Base-by-base conservation (phyloP, 2,888 invertebrate species). In the Aethes cnicana region DNA sequence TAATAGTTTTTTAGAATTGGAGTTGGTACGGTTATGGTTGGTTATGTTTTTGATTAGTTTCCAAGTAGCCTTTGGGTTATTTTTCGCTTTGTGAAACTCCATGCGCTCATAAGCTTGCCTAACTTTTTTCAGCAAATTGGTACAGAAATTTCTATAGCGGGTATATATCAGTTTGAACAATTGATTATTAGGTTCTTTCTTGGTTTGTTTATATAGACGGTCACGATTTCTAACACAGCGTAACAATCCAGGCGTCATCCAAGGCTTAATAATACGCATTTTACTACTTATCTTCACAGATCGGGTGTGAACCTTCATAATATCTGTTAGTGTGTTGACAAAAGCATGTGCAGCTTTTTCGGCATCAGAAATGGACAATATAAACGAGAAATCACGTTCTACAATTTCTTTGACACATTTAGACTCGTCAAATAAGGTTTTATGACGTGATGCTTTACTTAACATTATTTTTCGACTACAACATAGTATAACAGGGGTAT, bases 111-210 rank as follows among this genome's bases (percentile, higher is more conserved):
- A 23, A 6, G 14, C n/a, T 5, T 7, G 36, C 14, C 33, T 39
- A 9, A 47, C 7, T 7, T 39, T 47, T 16, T 39, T 28, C 1
- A 47, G 32, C 14, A 47, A 14, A 11, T 39, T 39, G 2, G 18
- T 47, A 20, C 47, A 47, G 17, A 23, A 47, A 1, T 32, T 47
- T 14, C 47, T 18, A 11, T 47, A 47, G 5, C 39, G 25, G 1
- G 6, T 47, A 9, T 36, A 47, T 1, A 36, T 36, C 1, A 47
- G 2, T 18, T 37, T 36, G 2, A 16, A n/a, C 2, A 28, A 20
- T 9, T 5, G n/a, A 8, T 37, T 28, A 28, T 36, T 14, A 7
- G 47, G 39, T 8, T 28, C 23, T 17, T 23, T 47, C 32, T 32
- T 32, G 12, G 1, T 7, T 9, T 23, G 18, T 23, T 8, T 21